Conservation (phyloP, 2,113 vertebrate species). For the Cavia porcellus region DNA sequence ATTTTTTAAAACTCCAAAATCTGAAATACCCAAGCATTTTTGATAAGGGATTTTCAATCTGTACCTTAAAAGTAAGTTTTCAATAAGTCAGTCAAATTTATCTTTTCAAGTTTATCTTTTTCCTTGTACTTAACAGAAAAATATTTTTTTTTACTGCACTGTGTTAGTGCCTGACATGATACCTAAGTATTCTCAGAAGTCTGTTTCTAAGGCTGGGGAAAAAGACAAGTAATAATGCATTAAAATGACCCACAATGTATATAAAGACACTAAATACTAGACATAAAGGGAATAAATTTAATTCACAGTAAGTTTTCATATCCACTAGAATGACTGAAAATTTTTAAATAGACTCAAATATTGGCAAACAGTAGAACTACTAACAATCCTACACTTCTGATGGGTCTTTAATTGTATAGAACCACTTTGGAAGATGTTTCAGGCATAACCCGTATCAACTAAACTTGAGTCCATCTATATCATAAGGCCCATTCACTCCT, state of each 20-base stretch:
- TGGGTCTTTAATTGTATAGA: not conserved
- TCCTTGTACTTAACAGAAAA: not conserved
- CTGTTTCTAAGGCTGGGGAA: not conserved
- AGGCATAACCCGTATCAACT: not conserved
- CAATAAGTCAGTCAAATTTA: not conserved
- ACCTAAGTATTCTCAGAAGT: slow-evolving; percentile 17
- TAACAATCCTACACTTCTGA: not conserved
- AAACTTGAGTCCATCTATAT: not conserved
- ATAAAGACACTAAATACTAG: slow-evolving; percentile 2
- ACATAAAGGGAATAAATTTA: not conserved
- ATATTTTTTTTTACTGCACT: not conserved
- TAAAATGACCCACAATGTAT: slow-evolving; percentile 6
- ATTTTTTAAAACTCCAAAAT: not conserved
- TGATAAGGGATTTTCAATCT: not conserved
- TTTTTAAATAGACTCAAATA: slow-evolving; percentile 24
- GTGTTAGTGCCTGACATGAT: not conserved
- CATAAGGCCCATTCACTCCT: not conserved
- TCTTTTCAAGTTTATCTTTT: slow-evolving; percentile 12
- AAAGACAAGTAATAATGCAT: slow-evolving; percentile 8
- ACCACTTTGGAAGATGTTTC: slow-evolving; percentile 17
- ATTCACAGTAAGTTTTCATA: slow-evolving; percentile 1
- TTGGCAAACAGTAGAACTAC: not conserved
- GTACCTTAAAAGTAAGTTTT: slow-evolving; percentile 37
- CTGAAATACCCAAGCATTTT: not conserved
- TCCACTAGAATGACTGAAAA: not conserved